Base-by-base conservation (phyloP, 2,113 vertebrate genomes). In the Dicerorhinus sumatrensis region DNA sequence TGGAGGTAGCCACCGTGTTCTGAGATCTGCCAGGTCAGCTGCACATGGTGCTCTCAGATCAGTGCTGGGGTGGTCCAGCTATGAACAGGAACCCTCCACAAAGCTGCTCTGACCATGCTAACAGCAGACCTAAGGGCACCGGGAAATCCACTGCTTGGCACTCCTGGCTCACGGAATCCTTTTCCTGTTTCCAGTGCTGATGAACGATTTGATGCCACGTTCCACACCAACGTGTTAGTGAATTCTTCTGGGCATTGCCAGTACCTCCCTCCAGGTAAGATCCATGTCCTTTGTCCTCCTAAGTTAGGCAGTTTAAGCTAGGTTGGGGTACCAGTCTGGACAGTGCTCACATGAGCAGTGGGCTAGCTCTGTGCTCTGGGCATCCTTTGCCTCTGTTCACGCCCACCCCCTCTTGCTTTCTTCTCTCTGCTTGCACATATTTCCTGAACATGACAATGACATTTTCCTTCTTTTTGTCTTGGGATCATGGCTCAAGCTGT, bases 171-270 rank as follows among this genome's bases (percentile, higher is more conserved):
- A 97, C 5, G 0, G 17, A 20, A 39, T 14, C 58, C 60, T 39
- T 92, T 65, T 83, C 25, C 63, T 93, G 51, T 51, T 98, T 98
- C 96, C 98, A 99, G 99, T 98, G 99, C 99, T 31, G 99, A 99
- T 83, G 99, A 99, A 98, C 98, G 99, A 54, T 99, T 99, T 92
- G 99, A 99, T 96, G 99, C 99, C 79, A 99, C 99, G 0, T 99
- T 99, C 98, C 99, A 99, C 96, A 99, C 99, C 97, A 99, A 99
- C 2, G 99, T 99, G 96, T 75, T 99, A 97, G 99, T 99, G 97
- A 99, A 99, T 94, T 99, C 99, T 65, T 99, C 99, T 0, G 99
- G 99, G 36, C 90, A 98, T 12, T 99, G 99, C 95, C 98, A 99
- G 21, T 99, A 99, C 96, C 89, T 99, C 42, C 99, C 99, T 80